phyloP scores from a whole-genome alignment of 1,140 invertebrate species.

The Papilio xuthus region DNA sequence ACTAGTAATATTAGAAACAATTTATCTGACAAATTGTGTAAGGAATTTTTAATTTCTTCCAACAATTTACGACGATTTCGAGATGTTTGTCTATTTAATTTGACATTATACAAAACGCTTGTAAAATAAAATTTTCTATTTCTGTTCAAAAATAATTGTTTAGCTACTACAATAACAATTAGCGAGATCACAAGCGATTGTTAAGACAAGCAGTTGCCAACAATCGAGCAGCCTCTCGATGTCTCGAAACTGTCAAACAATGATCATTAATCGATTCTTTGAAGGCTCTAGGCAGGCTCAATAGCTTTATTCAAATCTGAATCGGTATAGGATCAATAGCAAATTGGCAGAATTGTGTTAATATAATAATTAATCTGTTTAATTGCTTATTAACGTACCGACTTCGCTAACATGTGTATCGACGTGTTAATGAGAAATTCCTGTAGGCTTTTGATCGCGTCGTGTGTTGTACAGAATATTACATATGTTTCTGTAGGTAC shows the following conservation, averaged over 20 bases:
- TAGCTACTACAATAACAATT: constrained; percentile 11
- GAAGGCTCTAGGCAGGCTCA: constrained; percentile 64
- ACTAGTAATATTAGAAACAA: not conserved
- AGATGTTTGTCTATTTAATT: not conserved
- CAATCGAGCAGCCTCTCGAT: constrained; percentile 53
- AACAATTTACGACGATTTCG: not conserved
- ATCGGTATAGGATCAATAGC: constrained; percentile 56
- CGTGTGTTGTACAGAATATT: constrained; percentile 47
- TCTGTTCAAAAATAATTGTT: not conserved
- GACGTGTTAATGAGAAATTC: constrained; percentile 62
- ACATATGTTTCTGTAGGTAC: constrained; percentile 40
- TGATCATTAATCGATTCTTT: constrained; percentile 64
- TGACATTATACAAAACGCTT: not conserved
- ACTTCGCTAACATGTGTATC: constrained; percentile 67
- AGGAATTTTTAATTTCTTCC: not conserved
- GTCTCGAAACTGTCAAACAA: constrained; percentile 72
- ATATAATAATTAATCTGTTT: constrained; percentile 77
- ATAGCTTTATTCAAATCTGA: constrained; percentile 61
- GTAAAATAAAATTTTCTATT: not conserved
- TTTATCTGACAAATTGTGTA: too few relatives aligned
- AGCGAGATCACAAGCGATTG: constrained; percentile 43
- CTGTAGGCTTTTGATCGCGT: constrained; percentile 61
- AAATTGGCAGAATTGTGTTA: constrained; percentile 69
- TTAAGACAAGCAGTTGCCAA: constrained; percentile 46
- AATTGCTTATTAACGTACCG: constrained; percentile 75